These are phyloP conservation scores for Parauchenoglanis ngamensis DNA, from an alignment of 2,797 vertebrate genomes.

Conservation along the genomic window DNA sequence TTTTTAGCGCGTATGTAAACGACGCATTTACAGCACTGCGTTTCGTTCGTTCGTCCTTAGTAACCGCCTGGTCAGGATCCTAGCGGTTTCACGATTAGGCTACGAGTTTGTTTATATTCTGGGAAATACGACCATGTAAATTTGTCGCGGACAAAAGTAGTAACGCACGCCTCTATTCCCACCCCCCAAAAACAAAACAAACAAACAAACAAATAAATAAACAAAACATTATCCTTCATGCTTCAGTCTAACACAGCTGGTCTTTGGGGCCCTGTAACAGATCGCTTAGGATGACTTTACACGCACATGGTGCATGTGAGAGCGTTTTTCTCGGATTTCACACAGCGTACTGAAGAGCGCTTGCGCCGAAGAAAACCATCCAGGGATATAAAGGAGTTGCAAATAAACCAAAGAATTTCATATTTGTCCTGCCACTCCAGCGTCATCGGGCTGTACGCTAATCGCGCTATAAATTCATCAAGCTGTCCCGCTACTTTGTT, in stretches of 20 bases:
- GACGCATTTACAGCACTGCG: background rate
- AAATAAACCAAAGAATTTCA: background rate
- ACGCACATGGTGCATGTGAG: slow-evolving; percentile 40
- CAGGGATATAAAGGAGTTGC: too few relatives aligned
- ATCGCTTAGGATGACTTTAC: slow-evolving; percentile 29
- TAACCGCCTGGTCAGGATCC: background rate
- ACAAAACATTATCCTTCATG: background rate
- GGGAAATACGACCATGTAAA: background rate
- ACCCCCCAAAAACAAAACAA: background rate
- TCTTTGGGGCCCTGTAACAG: slow-evolving; percentile 52
- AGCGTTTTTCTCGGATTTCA: slow-evolving; percentile 34
- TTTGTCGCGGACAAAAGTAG: background rate
- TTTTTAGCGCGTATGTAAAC: background rate
- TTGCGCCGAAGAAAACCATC: too few relatives aligned
- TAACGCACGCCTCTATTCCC: background rate
- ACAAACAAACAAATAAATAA: background rate
- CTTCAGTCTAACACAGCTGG: slow-evolving; percentile 49
- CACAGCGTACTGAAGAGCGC: too few relatives aligned
- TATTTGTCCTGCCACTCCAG: background rate
- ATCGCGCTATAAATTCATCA: background rate
- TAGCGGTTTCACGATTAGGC: background rate
- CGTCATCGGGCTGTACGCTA: background rate
- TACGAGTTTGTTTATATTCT: background rate
- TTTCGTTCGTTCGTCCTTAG: background rate
- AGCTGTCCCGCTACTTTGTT: background rate